Evolutionary conservation across 2,888 invertebrate species (phyloP).

Genomic region (Lobophora halterata): DNA sequence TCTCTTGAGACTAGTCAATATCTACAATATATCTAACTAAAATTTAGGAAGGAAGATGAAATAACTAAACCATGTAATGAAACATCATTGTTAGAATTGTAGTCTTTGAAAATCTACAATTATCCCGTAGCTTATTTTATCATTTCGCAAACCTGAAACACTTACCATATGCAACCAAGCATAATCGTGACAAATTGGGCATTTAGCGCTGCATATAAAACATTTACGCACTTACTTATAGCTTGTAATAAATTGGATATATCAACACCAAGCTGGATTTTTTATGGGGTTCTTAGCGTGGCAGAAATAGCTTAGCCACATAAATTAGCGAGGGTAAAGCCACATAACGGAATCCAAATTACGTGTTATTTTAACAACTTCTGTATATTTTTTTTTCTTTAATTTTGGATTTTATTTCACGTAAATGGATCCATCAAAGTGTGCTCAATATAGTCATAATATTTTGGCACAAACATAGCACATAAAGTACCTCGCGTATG

Average conservation of each 20-base stretch:
- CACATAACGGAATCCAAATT: constrained; percentile 24
- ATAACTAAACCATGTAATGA: too few species aligned
- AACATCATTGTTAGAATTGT: too few species aligned
- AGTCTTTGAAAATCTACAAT: background rate
- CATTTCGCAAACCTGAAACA: constrained; percentile 15
- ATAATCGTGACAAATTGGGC: constrained; percentile 23
- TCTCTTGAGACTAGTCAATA: too few species aligned
- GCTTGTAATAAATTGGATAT: constrained; percentile 20
- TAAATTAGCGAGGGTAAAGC: constrained; percentile 28
- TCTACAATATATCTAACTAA: too few species aligned
- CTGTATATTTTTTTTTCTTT: background rate
- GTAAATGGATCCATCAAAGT: constrained; percentile 27
- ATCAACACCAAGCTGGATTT: constrained; percentile 23
- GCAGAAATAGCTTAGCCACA: too few species aligned
- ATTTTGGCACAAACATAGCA: constrained; percentile 17
- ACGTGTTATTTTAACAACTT: constrained; percentile 15
- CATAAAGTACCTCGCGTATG: constrained; percentile 50
- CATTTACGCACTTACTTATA: constrained; percentile 19
- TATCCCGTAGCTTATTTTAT: background rate
- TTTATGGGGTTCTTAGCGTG: too few species aligned
- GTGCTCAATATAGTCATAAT: constrained; percentile 16
- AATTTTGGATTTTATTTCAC: constrained; percentile 4
- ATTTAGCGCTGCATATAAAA: constrained; percentile 27
- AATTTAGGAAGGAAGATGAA: too few species aligned
- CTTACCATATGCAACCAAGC: constrained; percentile 30